Evolutionary conservation across 2,797 vertebrate species (phyloP), one percentile per base, ranked within the genome.

Genomic region (Myotis pilosus): DNA sequence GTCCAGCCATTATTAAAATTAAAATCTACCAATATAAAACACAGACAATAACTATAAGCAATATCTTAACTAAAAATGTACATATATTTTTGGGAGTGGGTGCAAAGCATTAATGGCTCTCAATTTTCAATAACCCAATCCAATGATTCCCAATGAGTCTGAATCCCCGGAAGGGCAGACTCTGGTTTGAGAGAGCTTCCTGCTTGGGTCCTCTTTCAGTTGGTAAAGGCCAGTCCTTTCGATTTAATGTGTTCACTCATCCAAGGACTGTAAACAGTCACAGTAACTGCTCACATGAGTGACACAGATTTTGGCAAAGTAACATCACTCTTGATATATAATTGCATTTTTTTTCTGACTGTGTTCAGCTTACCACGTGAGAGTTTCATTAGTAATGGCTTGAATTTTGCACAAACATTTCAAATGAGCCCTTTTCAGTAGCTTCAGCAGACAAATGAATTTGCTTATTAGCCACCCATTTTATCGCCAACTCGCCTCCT

Each of bases 1-100:
- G 12, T 33, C 38, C 33, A 62, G 8, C 68, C 36, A 83, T 47
- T 89, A 91, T 72, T 69, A 80, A 89, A 84, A 87, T 64, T 23
- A 60, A 96, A 96, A 79, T 49, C 8, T 41, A 36, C 38, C 30
- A n/a, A 36, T 76, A 47, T 41, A 91, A 89, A 66, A 30, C 64
- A 91, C 20, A 78, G 30, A 30, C 28, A 69, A 57, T 33, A 90
- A 87, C 15, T 55, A 10, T 17, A 66, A 2, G 13, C 16, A 41
- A 57, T 6, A 81, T 33, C 47, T 68, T 57, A 62, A 33, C 33
- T 79, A 49, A 82, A 85, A 55, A 6, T 44, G 47, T 8, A 11
- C 6, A 33, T 23, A n/a, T 33, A 19, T 68, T 92, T 88, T 87
- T 23, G 20, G 41, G 75, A 80, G 38, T 5, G 8, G 4, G 5